Conservation (phyloP, 2,113 vertebrate species). For the Haplochromis vanheusdeni region DNA sequence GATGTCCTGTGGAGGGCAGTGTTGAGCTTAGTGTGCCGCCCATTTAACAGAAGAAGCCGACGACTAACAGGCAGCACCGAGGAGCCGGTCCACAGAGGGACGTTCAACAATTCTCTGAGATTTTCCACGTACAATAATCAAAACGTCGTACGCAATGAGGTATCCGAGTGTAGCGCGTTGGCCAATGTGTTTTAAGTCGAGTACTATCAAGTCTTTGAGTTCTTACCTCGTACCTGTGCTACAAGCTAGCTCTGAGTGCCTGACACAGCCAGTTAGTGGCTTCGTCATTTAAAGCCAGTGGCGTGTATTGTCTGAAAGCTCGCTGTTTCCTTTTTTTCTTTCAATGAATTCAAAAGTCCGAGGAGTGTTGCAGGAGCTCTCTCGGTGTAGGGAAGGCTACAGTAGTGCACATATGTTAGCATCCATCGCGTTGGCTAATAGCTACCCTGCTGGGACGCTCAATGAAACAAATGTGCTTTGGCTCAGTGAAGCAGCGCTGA, state of each 20-base stretch:
- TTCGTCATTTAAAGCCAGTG: background rate
- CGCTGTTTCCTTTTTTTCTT: background rate
- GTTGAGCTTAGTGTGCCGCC: background rate
- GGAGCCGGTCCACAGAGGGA: background rate
- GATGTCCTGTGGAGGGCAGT: background rate
- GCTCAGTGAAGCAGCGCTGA: background rate
- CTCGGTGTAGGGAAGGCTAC: background rate
- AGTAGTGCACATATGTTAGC: background rate
- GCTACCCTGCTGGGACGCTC: background rate
- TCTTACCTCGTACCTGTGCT: background rate
- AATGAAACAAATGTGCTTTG: background rate
- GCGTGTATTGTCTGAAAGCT: background rate
- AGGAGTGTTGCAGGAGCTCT: background rate
- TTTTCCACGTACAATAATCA: slow-evolving; percentile 9
- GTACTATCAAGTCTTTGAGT: background rate
- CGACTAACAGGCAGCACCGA: background rate
- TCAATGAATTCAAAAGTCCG: background rate
- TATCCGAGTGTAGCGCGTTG: background rate
- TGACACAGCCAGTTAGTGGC: fast-evolving
- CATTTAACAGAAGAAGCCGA: background rate
- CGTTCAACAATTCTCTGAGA: background rate
- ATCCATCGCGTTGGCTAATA: background rate
- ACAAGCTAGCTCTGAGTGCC: background rate
- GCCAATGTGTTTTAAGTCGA: background rate
- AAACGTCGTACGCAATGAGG: slow-evolving; percentile 71